A percentile compares a stretch with the other conserved stretches of the same genome.
Conservation (phyloP, 1,140 invertebrate species). For the Cotesia glomerata region DNA sequence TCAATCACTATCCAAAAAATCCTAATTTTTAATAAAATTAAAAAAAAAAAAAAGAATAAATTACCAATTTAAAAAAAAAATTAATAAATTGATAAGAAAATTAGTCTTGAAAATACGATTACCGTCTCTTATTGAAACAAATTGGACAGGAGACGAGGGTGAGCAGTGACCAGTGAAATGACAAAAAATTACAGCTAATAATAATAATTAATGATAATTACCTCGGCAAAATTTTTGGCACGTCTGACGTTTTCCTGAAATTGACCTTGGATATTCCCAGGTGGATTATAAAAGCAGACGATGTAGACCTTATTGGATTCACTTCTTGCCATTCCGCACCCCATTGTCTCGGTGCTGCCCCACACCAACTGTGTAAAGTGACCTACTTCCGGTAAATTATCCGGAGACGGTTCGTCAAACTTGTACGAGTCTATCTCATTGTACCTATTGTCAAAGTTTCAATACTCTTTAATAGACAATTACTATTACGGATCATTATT, state of each 20-base stretch:
- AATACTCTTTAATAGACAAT: neutral
- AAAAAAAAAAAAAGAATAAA: no score
- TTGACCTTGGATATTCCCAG: slow-evolving; percentile 70
- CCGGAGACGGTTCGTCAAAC: slow-evolving; percentile 30
- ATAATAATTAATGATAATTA: neutral
- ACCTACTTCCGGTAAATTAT: slow-evolving; percentile 44
- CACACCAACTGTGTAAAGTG: slow-evolving; percentile 73
- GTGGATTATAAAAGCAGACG: slow-evolving; percentile 74
- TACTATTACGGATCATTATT: no score
- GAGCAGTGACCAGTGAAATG: neutral
- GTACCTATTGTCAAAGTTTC: slow-evolving; percentile 35
- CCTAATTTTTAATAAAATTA: no score
- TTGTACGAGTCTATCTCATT: slow-evolving; percentile 42
- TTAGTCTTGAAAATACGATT: no score
- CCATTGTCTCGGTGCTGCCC: slow-evolving; percentile 68
- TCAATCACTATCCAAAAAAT: no score
- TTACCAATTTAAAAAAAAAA: no score
- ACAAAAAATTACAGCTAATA: neutral
- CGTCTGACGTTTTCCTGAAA: slow-evolving; percentile 68
- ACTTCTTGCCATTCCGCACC: slow-evolving; percentile 66
- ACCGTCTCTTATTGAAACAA: neutral
- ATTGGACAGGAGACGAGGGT: slow-evolving; percentile 1
- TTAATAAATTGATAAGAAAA: no score
- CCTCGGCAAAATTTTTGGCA: slow-evolving; percentile 9
- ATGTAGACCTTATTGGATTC: slow-evolving; percentile 66